phyloP scores from a whole-genome alignment of 2,113 vertebrate genomes.

The Anhinga anhinga region DNA sequence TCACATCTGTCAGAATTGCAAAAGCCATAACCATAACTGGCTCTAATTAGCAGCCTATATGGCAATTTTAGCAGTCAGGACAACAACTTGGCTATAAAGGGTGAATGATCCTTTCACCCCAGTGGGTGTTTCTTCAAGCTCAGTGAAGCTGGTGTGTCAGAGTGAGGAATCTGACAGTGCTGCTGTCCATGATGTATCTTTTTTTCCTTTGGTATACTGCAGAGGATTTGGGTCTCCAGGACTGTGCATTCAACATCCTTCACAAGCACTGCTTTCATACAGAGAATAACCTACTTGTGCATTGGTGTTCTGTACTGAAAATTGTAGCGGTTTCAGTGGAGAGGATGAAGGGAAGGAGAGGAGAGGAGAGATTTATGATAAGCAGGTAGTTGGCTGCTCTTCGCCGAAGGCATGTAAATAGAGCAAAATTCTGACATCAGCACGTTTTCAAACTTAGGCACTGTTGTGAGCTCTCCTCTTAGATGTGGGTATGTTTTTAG shows the following conservation, averaged over 20 bases:
- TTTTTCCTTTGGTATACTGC: not conserved
- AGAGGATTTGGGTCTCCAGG: not conserved
- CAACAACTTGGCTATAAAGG: not conserved
- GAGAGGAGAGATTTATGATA: slow-evolving; percentile 46
- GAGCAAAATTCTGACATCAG: slow-evolving; percentile 44
- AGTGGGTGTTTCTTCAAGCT: slow-evolving; percentile 6
- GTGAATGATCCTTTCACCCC: slow-evolving; percentile 15
- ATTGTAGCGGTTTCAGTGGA: not conserved
- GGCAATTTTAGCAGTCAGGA: not conserved
- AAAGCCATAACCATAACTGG: not conserved
- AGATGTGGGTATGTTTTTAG: not conserved
- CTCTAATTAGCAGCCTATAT: not conserved
- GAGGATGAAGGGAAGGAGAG: not conserved
- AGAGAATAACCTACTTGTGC: slow-evolving; percentile 51
- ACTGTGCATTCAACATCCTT: slow-evolving; percentile 16
- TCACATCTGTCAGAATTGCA: slow-evolving; percentile 1
- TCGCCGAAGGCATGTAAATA: slow-evolving; percentile 5
- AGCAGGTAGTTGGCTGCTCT: slow-evolving; percentile 33
- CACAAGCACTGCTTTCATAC: slow-evolving; percentile 52
- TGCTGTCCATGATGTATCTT: slow-evolving; percentile 11
- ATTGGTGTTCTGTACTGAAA: not conserved
- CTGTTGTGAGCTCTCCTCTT: not conserved
- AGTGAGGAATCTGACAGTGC: not conserved
- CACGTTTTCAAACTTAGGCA: slow-evolving; percentile 11
- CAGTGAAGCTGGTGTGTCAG: not conserved